phyloP scores from a whole-genome alignment of 2,113 vertebrate genomes.

The Hypocryptadius cinnamomeus region DNA sequence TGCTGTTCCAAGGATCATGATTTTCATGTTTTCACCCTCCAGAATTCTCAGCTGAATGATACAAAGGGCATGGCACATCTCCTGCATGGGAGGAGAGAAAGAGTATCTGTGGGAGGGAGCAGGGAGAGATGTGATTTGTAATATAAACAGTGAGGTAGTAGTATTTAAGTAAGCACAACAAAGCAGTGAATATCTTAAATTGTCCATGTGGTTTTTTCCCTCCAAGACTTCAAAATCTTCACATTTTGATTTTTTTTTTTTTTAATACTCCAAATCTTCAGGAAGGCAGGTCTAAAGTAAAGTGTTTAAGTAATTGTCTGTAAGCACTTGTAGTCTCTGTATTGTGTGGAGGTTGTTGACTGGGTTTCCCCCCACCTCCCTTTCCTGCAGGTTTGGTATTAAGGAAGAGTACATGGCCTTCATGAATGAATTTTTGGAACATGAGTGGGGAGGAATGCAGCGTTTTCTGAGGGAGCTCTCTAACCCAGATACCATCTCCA shows the following conservation, averaged over 20 bases:
- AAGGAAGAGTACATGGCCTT: conserved; percentile 99
- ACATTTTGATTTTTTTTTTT: neutral
- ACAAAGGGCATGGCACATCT: neutral
- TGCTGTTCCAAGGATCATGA: neutral
- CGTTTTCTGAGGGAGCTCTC: conserved; percentile 93
- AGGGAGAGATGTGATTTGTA: neutral
- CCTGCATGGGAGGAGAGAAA: neutral
- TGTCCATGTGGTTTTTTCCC: neutral
- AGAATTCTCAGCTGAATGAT: neutral
- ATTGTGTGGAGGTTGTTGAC: neutral
- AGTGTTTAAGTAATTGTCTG: neutral
- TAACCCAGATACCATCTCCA: conserved; percentile 87
- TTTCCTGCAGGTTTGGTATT: conserved; percentile 84
- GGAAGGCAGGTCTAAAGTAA: neutral
- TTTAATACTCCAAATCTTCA: neutral
- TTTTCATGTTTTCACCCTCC: neutral
- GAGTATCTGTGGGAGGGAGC: neutral
- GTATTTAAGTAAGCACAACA: neutral
- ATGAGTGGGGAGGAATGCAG: conserved; percentile 95
- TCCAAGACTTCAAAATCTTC: neutral
- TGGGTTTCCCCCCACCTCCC: neutral
- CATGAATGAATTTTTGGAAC: conserved; percentile 97
- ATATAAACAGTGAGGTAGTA: neutral
- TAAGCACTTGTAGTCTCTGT: neutral
- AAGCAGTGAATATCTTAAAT: neutral